These are phyloP conservation scores for Gerris lacustris DNA, from an alignment of 2,888 invertebrate species.

Conservation along the genomic window DNA sequence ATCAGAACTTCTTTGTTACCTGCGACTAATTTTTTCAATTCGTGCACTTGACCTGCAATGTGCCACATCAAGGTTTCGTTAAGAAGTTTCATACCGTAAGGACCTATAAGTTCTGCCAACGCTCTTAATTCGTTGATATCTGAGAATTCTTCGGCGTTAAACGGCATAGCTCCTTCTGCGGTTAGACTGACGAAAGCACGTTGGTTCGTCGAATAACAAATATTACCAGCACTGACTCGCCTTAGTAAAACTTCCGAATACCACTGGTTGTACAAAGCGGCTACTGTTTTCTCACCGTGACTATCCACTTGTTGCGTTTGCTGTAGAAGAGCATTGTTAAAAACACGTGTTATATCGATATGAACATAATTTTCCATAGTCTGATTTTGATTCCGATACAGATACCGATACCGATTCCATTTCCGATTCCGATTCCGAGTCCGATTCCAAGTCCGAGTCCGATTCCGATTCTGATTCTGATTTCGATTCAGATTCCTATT, in stretches of 20 bases:
- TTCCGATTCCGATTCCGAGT: no score
- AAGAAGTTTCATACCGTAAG: constrained; percentile 93
- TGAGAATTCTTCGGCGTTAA: constrained; percentile 96
- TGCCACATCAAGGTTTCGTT: constrained; percentile 98
- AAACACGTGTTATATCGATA: constrained; percentile 93
- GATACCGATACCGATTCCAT: no score
- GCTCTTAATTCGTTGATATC: constrained; percentile 90
- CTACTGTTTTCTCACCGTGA: constrained; percentile 93
- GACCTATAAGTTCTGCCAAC: constrained; percentile 90
- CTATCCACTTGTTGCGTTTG: constrained; percentile 92
- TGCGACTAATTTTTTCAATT: constrained; percentile 79
- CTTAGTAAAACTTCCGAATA: constrained; percentile 66
- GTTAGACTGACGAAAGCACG: constrained; percentile 90
- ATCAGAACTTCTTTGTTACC: constrained; percentile 86
- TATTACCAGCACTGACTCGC: constrained; percentile 86
- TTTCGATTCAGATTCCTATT: no score
- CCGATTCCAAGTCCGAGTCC: no score
- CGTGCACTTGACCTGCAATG: constrained; percentile 93
- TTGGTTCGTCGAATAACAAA: constrained; percentile 93
- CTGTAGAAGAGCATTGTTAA: constrained; percentile 91
- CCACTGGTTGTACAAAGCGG: constrained; percentile 87
- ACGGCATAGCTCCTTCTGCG: constrained; percentile 81
- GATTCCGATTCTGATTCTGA: no score
- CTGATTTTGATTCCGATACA: no score
- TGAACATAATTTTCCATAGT: constrained; percentile 96